Evolutionary conservation across 2,888 invertebrate species (phyloP), one percentile per base, ranked within the genome.

Genomic region (Polymixis lichenea): DNA sequence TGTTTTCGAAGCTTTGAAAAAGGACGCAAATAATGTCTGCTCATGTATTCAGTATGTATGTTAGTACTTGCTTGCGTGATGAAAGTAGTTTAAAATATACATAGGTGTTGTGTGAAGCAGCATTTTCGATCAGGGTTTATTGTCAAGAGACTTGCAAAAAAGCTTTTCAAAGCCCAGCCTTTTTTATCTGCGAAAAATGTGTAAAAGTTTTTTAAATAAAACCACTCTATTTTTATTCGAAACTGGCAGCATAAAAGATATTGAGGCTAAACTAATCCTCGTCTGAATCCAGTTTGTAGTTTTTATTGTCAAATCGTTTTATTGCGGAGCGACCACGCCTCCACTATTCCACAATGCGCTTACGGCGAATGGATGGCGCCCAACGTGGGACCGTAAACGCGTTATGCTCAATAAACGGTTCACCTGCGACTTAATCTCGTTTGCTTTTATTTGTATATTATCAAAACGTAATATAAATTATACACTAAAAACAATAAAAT

Each of bases 241-340:
- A 65, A 22, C 58, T 22, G 46, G 53, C 28, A 49, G 17, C 9
- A 67, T 67, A 80, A 85, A 72, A 81, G 68, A 72, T 68, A 72
- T 79, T 68, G 82, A 65, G 25, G 58, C 58, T 49, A 67, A 80
- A 71, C 70, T 85, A 85, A 82, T 82, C 65, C 72, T 38, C 60
- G 56, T 51, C 28, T 43, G 65, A 58, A 85, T 76, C 72, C 32
- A 85, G 86, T 83, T 85, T 82, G 82, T 82, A 82, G 77, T 82
- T 83, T 82, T 83, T 82, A 83, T 76, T 82, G 77, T 66, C 58
- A 67, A 82, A 82, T 76, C 69, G 82, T 70, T 83, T 83, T 76
- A 85, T 70, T n/a, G 76, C 65, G 58, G 9, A 15, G 60, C 53
- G 28, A 60, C 66, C 56, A 60, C 77, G 61, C 77, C 69, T 70